Conservation (phyloP, 1,140 invertebrate genomes). For the Drosophila obscura region DNA sequence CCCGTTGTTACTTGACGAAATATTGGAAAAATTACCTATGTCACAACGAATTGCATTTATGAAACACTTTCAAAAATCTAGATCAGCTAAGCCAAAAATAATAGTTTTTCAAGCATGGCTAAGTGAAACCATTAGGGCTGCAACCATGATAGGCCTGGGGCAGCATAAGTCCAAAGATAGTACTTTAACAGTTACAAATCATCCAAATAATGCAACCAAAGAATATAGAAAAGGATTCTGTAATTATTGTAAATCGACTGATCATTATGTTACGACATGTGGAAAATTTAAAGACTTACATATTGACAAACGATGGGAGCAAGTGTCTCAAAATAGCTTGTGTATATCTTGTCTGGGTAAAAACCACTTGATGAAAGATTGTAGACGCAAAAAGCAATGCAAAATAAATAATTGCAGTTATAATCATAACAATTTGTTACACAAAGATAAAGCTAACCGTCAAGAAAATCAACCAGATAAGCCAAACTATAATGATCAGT, state of each 20-base stretch:
- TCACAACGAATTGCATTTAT: no score
- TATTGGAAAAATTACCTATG: no score
- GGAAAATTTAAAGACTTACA: slow-evolving; percentile 12
- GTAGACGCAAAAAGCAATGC: slow-evolving; percentile 10
- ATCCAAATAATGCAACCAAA: no score
- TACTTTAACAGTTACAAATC: no score
- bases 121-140: no score
- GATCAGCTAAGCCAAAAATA: no score
- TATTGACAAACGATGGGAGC: slow-evolving; percentile 13
- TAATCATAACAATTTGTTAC: slow-evolving; percentile 14
- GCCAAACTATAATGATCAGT: neutral
- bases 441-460: slow-evolving; percentile 14
- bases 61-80: no score
- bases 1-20: no score
- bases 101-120: no score
- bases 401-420: slow-evolving; percentile 3
- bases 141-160: no score
- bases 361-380: slow-evolving; percentile 11
- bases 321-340: slow-evolving; percentile 4
- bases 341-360: slow-evolving; percentile 16
- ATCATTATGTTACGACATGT: slow-evolving; percentile 21
- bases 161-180: no score
- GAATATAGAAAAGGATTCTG: slow-evolving; percentile 10
- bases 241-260: slow-evolving; percentile 16
- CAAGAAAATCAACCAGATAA: no score